phyloP scores from a whole-genome alignment of 2,113 vertebrate genomes.

The Pleuronectes platessa region DNA sequence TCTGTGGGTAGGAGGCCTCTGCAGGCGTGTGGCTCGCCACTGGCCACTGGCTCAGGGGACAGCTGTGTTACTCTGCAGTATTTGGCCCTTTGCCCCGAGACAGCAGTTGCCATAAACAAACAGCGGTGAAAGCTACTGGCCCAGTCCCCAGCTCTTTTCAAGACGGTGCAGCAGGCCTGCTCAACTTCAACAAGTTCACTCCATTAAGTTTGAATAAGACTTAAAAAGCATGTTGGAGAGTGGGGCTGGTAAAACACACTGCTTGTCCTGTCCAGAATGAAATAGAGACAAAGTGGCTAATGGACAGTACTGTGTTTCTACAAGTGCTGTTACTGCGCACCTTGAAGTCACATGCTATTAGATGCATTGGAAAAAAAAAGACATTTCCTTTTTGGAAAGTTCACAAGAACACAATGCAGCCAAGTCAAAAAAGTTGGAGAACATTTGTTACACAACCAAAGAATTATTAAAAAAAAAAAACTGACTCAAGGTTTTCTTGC shows the following conservation, averaged over 20 bases:
- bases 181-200: conserved; percentile 43
- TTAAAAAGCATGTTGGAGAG: conserved; percentile 21
- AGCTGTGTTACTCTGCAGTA: conserved; percentile 54
- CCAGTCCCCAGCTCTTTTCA: conserved; percentile 58
- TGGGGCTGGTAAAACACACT: conserved; percentile 27
- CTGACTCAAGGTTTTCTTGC: not conserved
- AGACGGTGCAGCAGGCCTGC: conserved; percentile 34
- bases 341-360: not conserved
- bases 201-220: conserved; percentile 55
- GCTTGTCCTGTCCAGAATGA: conserved; percentile 6
- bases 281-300: conserved; percentile 13
- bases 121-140: conserved; percentile 75
- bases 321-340: not conserved
- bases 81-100: conserved; percentile 70
- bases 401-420: not conserved
- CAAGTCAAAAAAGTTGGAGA: not conserved
- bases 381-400: not conserved
- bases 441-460: not conserved
- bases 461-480: not conserved
- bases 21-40: conserved; percentile 57
- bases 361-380: not conserved
- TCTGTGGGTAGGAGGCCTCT: conserved; percentile 38
- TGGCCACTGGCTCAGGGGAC: conserved; percentile 62
- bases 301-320: conserved; percentile 2
- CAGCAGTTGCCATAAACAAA: conserved; percentile 81